Conservation (phyloP, 2,113 vertebrate genomes). For the Dicentrarchus labrax region DNA sequence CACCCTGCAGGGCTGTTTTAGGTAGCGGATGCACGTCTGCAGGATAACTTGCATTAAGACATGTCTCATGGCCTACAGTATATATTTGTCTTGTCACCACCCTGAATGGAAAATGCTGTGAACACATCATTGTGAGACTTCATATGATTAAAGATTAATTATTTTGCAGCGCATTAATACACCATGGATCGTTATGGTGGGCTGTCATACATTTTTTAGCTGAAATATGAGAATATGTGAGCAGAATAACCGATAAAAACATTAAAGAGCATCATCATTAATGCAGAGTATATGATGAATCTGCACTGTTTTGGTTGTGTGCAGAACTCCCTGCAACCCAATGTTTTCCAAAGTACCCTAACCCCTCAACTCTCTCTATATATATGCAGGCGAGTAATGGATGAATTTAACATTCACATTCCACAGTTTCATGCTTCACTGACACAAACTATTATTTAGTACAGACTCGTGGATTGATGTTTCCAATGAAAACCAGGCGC, state of each 20-base stretch:
- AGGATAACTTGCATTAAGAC: slow-evolving; percentile 31
- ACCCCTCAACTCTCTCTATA: background rate
- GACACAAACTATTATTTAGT: slow-evolving; percentile 60
- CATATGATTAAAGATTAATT: slow-evolving; percentile 12
- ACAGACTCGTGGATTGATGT: slow-evolving; percentile 69
- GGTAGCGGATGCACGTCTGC: background rate
- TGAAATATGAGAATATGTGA: slow-evolving; percentile 12
- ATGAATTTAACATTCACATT: slow-evolving; percentile 69
- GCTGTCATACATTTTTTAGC: background rate
- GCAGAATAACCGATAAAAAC: background rate
- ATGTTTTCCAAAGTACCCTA: background rate
- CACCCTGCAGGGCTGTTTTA: slow-evolving; percentile 1
- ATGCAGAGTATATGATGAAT: background rate
- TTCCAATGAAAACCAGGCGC: slow-evolving; percentile 53
- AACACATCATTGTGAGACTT: slow-evolving; percentile 35
- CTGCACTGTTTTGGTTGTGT: background rate
- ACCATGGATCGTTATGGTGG: background rate
- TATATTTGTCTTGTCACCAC: background rate
- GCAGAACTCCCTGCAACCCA: background rate
- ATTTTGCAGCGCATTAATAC: background rate
- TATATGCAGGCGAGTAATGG: slow-evolving; percentile 9
- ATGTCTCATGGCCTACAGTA: background rate
- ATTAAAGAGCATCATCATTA: slow-evolving; percentile 4
- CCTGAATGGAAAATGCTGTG: slow-evolving; percentile 4
- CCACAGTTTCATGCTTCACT: slow-evolving; percentile 65